Percentiles rank a stretch among this genome's conserved stretches.
phyloP scores from a whole-genome alignment of 2,888 invertebrate species.

The Trichopria drosophilae region DNA sequence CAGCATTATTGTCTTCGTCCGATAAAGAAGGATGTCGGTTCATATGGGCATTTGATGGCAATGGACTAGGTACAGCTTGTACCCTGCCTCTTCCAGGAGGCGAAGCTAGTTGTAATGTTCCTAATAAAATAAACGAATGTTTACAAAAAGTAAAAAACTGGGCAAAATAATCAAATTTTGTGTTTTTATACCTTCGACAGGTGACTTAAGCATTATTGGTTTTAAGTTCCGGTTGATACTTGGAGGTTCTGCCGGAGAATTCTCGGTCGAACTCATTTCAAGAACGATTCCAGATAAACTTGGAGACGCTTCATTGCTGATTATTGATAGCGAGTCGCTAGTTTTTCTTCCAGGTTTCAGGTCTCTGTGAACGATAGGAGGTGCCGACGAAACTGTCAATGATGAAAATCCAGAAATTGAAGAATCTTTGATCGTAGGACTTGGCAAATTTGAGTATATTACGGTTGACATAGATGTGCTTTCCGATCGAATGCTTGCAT shows the following conservation, averaged over 20 bases:
- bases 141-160: background rate
- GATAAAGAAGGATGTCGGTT: conserved; percentile 54
- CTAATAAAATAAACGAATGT: conserved; percentile 32
- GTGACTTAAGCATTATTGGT: conserved; percentile 60
- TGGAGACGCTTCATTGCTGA: conserved; percentile 59
- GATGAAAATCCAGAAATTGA: conserved; percentile 56
- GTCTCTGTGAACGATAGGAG: conserved; percentile 64
- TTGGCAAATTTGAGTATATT: conserved; percentile 65
- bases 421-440: conserved; percentile 56
- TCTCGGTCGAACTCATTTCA: conserved; percentile 52
- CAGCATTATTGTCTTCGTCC: conserved; percentile 58
- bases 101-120: conserved; percentile 55
- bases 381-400: conserved; percentile 61
- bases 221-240: conserved; percentile 81
- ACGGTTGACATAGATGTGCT: conserved; percentile 59
- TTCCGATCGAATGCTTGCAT: conserved; percentile 58
- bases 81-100: conserved; percentile 57
- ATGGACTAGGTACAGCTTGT: conserved; percentile 64
- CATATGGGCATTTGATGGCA: conserved; percentile 54
- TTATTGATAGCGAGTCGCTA: conserved; percentile 52
- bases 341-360: conserved; percentile 63
- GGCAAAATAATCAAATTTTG: no score
- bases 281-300: conserved; percentile 34
- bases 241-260: conserved; percentile 66
- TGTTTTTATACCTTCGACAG: conserved; percentile 47